Percentiles rank a stretch among this genome's conserved stretches.
phyloP scores from a whole-genome alignment of 2,888 invertebrate genomes.

The Pachymerium ferrugineum region DNA sequence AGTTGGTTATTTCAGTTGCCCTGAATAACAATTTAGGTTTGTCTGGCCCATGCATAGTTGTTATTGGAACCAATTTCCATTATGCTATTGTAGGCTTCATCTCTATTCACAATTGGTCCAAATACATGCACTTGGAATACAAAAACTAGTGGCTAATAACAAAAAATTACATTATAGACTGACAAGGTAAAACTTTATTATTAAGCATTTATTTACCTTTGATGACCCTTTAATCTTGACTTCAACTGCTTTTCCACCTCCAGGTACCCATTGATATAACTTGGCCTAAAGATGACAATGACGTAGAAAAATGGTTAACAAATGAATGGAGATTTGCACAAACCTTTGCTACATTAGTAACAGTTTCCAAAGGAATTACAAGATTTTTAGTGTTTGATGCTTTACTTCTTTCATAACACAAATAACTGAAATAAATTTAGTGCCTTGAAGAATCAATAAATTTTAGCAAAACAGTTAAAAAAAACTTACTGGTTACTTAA shows the following conservation, averaged over 20 bases:
- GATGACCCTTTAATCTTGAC: not conserved
- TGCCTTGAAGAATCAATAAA: too few relatives aligned
- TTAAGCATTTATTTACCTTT: not conserved
- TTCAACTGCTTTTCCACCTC: not conserved
- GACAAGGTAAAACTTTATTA: too few relatives aligned
- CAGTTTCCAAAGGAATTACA: not conserved
- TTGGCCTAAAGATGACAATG: not conserved
- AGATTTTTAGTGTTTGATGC: not conserved
- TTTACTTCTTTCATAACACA: not conserved
- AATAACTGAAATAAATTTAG: not conserved
- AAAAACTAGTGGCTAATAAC: slow-evolving; percentile 1
- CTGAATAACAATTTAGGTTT: too few relatives aligned
- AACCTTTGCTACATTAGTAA: not conserved
- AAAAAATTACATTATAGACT: too few relatives aligned
- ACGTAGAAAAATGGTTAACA: not conserved
- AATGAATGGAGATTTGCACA: not conserved
- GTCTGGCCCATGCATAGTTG: not conserved
- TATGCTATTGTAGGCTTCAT: slow-evolving; percentile 22
- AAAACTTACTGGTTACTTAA: not conserved
- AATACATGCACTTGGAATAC: slow-evolving; percentile 26
- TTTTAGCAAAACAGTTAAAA: too few relatives aligned
- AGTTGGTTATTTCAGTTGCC: too few relatives aligned
- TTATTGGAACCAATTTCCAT: not conserved
- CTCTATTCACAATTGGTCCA: slow-evolving; percentile 13
- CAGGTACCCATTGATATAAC: not conserved